phyloP scores from a whole-genome alignment of 1,140 invertebrate genomes.

The Eurosta solidaginis region DNA sequence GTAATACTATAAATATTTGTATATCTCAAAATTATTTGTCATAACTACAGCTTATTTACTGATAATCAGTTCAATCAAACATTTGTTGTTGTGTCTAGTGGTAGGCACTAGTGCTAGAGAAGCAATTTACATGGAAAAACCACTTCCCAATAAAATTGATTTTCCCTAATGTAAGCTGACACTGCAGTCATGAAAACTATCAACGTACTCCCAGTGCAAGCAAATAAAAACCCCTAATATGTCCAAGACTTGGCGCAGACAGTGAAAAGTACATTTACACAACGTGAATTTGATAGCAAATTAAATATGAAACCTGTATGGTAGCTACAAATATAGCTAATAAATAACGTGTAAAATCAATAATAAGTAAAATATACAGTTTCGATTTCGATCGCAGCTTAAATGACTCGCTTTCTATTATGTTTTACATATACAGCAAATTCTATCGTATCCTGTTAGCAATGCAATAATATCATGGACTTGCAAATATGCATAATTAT shows the following conservation, averaged over 20 bases:
- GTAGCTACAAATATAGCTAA: not conserved
- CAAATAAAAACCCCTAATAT: too few relatives aligned
- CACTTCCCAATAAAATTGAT: not conserved
- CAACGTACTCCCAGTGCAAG: too few relatives aligned
- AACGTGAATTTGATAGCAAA: not conserved
- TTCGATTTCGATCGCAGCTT: conserved; percentile 3
- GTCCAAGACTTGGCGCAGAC: not conserved
- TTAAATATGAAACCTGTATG: not conserved
- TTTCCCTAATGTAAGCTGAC: not conserved
- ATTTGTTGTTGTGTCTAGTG: too few relatives aligned
- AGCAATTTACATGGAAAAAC: too few relatives aligned
- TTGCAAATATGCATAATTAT: too few relatives aligned
- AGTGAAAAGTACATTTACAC: not conserved
- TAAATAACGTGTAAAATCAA: not conserved
- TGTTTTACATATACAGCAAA: not conserved
- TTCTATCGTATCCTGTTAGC: too few relatives aligned
- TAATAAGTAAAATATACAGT: not conserved
- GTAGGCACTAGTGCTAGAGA: not conserved
- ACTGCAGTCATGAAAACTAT: not conserved
- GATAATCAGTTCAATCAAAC: not conserved
- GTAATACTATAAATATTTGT: not conserved
- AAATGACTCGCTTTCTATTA: not conserved
- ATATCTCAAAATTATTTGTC: not conserved
- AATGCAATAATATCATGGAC: too few relatives aligned
- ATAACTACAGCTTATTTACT: not conserved